Evolutionary conservation across 2,797 vertebrate species (phyloP).

Genomic region (Chiloscyllium punctatum): DNA sequence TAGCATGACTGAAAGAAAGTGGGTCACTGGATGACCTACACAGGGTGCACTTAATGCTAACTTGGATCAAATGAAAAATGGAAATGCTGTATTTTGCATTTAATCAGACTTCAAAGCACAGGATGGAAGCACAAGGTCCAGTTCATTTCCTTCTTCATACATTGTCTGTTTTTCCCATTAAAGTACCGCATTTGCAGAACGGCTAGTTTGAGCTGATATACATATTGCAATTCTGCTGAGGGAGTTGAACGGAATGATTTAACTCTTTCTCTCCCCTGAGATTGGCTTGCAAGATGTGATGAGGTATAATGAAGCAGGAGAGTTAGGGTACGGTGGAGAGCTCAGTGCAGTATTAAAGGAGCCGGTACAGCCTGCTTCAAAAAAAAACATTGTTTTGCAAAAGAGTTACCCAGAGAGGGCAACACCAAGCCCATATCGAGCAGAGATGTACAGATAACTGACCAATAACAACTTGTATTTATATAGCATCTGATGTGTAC

Average conservation of each 20-base stretch:
- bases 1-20: neutral
- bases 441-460: neutral
- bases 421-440: neutral
- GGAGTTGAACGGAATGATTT: neutral
- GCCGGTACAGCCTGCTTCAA: no score
- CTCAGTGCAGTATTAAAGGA: neutral
- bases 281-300: neutral
- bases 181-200: neutral
- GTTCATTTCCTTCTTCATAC: conserved; percentile 31
- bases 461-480: neutral
- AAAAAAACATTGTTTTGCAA: neutral
- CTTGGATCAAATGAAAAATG: conserved; percentile 22
- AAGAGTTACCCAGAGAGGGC: neutral
- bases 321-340: neutral
- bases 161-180: conserved; percentile 33
- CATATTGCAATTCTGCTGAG: neutral
- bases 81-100: conserved; percentile 19
- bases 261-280: conserved; percentile 11
- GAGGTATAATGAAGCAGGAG: neutral
- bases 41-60: neutral
- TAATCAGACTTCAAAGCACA: conserved; percentile 35
- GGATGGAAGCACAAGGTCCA: neutral
- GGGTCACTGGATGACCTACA: neutral
- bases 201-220: neutral
- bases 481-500: neutral